Conservation (phyloP, 2,113 vertebrate species). For the Austrofundulus limnaeus region DNA sequence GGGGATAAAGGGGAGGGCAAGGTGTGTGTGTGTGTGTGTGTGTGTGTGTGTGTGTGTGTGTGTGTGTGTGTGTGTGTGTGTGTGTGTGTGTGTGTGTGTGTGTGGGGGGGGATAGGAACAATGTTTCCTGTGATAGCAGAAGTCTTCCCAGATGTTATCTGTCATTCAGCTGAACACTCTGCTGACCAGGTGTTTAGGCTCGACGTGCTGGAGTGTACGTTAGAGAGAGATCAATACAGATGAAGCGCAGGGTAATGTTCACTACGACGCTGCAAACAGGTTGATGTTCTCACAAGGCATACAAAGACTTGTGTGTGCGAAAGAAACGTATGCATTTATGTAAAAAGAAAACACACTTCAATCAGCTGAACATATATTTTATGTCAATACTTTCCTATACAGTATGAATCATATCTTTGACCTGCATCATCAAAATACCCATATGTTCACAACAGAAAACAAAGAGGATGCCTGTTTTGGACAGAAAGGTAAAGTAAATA, state of each 20-base stretch:
- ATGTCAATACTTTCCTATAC: constrained; percentile 45
- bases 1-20: constrained; percentile 41
- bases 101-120: constrained; percentile 54
- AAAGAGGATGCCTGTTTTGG: constrained; percentile 63
- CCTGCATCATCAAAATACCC: constrained; percentile 42
- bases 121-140: constrained; percentile 82
- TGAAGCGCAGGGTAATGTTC: constrained; percentile 71
- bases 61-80: too few relatives aligned
- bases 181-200: constrained; percentile 80
- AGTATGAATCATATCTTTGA: constrained; percentile 43
- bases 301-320: constrained; percentile 12
- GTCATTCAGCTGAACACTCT: constrained; percentile 78
- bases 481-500: constrained; percentile 67
- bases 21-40: too few relatives aligned
- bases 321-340: neutral
- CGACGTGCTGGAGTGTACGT: constrained; percentile 44
- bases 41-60: too few relatives aligned
- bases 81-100: too few relatives aligned
- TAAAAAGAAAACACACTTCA: constrained; percentile 28
- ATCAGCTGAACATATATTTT: constrained; percentile 4
- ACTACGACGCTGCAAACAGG: constrained; percentile 37
- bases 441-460: constrained; percentile 58
- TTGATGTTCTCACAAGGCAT: constrained; percentile 35
- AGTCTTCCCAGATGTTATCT: constrained; percentile 84
- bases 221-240: constrained; percentile 64